Base-by-base conservation (phyloP, 2,797 vertebrate genomes). In the Erpetoichthys calabaricus region DNA sequence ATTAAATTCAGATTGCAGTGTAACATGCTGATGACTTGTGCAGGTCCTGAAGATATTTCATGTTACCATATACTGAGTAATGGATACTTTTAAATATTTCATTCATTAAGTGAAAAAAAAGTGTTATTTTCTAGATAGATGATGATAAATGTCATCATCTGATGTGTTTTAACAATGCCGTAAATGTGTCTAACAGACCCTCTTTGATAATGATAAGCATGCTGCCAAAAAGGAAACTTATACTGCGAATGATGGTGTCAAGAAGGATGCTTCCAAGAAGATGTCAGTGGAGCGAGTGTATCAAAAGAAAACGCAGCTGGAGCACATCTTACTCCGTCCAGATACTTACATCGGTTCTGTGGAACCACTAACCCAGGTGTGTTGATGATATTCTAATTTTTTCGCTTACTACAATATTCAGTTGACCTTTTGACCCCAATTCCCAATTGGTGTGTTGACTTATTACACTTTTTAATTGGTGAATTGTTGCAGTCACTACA, bases 291-390 rank as follows among this genome's bases (percentile, higher is more conserved):
- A 99, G 73, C 84, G 95, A 66, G 92, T 99, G 7, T 99, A 99
- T 79, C 96, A 99, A 80, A 99, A 99, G 76, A 99, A 99, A 80
- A 98, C 94, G 50, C 96, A 96, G 56, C 88, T 98, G 9, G 96
- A 99, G 72, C 96, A 99, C 73, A 99, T 99, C 63, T 90, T 99
- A 1, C 92, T 99, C 65, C 91, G 96, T 68, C 96, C 96, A 54
- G 96, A 99, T 76, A 97, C 93, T 0, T 99, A 99, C 70, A 91
- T 99, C 46, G 96, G 96, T 3, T 90, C 86, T 0, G 91, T 99
- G 68, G 92, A 98, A 71, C 91, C 94, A 0, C 67, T 95, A 71
- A 97, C 93, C 58, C 95, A 98, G 87, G 96, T 93, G 62, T 73
- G 67, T 57, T 42, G 62, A 9, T 51, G 63, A 55, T 60, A 42